Percentiles rank a stretch among this genome's conserved stretches.
Evolutionary conservation across 2,888 invertebrate species (phyloP).

Genomic region (Girardia tigrina): DNA sequence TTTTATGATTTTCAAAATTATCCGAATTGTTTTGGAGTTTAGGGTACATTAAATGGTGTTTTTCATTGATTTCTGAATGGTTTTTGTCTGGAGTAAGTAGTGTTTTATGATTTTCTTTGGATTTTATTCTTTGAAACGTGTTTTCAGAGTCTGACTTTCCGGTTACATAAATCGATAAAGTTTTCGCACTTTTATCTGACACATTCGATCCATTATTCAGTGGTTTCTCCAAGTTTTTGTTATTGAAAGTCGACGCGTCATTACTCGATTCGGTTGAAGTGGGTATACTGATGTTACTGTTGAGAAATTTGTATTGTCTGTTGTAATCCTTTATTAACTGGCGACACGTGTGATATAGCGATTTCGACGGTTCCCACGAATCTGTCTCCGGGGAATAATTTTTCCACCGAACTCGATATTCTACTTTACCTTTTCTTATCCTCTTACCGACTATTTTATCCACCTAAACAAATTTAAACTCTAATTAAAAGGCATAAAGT

Average conservation of each 20-base stretch:
- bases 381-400: conserved; percentile 41
- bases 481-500: too few relatives aligned
- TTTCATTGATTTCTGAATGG: not conserved
- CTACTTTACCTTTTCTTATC: conserved; percentile 33
- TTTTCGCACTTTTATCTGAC: not conserved
- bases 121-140: not conserved
- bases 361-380: conserved; percentile 43
- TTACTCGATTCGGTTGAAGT: not conserved
- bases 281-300: not conserved
- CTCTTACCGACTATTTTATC: conserved; percentile 35
- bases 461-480: conserved; percentile 25
- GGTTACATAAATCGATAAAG: not conserved
- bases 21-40: not conserved
- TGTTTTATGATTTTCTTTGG: not conserved
- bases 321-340: conserved; percentile 27
- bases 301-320: not conserved
- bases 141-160: not conserved
- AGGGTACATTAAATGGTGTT: not conserved
- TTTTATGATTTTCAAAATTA: not conserved
- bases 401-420: conserved; percentile 43
- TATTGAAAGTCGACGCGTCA: not conserved
- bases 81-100: not conserved
- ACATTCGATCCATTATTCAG: not conserved
- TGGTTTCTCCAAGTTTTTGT: not conserved
- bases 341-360: conserved; percentile 38